phyloP scores from a whole-genome alignment of 2,797 vertebrate genomes.

The Peromyscus eremicus region DNA sequence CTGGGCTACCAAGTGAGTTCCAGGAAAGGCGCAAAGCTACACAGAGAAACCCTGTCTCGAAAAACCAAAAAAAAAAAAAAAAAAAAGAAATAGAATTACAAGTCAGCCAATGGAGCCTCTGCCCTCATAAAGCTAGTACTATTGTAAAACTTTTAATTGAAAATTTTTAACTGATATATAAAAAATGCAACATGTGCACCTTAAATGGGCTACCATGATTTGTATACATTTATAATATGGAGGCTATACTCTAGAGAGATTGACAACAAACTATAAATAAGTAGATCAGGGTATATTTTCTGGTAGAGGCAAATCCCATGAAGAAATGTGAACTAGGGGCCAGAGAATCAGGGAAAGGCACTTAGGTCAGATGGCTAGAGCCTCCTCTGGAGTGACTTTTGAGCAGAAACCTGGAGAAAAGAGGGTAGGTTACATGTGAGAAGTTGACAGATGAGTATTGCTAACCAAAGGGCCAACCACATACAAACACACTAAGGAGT shows the following conservation, averaged over 20 bases:
- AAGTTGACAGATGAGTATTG: background rate
- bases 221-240: background rate
- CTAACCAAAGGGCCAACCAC: background rate
- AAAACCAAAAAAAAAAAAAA: too few relatives aligned
- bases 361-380: background rate
- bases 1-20: too few relatives aligned
- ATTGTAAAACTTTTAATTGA: background rate
- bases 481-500: background rate
- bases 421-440: background rate
- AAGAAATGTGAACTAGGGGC: background rate
- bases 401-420: conserved; percentile 2
- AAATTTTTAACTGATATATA: background rate
- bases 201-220: background rate
- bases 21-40: too few relatives aligned
- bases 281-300: background rate
- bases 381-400: background rate
- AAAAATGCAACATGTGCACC: background rate
- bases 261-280: background rate
- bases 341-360: background rate
- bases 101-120: background rate
- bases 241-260: background rate
- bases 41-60: too few relatives aligned
- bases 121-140: background rate
- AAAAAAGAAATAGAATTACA: background rate
- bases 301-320: background rate